Base-by-base conservation (phyloP, 2,888 invertebrate genomes). In the Pyrgus malvae region DNA sequence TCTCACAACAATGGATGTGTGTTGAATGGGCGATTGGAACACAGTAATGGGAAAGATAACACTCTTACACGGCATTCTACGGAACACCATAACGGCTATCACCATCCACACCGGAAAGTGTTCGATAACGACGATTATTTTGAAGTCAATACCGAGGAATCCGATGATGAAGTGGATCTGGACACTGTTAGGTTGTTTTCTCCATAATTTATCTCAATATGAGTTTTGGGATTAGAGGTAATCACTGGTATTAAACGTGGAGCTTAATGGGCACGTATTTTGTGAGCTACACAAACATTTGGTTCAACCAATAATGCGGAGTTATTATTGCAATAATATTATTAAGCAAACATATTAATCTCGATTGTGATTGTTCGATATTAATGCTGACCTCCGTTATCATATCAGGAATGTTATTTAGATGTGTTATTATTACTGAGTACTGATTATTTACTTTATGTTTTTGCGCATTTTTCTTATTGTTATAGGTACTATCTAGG, bases 121-220 rank as follows among this genome's bases (percentile, higher is more conserved):
- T 76, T 70, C 61, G 71, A 76, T 54, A 68, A 74, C 23, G 74
- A 68, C 4, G 73, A 76, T 27, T 67, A 62, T 31, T 61, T 60
- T 17, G 56, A 62, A 51, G 62, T 62, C 48, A 37, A 58, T 8
- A 54, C 56, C 55, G 46, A 55, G 57, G 57, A 58, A 45, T 42
- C 49, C 21, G 56, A 45, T 19, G 63, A 64, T 37, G 66, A 69
- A 63, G 65, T 63, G 55, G 69, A 74, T 27, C 56, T 46, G 40
- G 66, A 70, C 21, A 59, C 57, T 57, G 74, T 87, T 80, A 85
- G 87, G 87, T 84, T 72, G 63, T 63, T 48, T 31, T 31, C 38
- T 45, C 40, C 16, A 45, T 29, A 11, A 38, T 35, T 48, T 48
- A 38, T 5, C 23, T n/a, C 19, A 6, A 12, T 23, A 6, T 6